phyloP scores from a whole-genome alignment of 2,888 invertebrate species.

The Rhingia campestris region DNA sequence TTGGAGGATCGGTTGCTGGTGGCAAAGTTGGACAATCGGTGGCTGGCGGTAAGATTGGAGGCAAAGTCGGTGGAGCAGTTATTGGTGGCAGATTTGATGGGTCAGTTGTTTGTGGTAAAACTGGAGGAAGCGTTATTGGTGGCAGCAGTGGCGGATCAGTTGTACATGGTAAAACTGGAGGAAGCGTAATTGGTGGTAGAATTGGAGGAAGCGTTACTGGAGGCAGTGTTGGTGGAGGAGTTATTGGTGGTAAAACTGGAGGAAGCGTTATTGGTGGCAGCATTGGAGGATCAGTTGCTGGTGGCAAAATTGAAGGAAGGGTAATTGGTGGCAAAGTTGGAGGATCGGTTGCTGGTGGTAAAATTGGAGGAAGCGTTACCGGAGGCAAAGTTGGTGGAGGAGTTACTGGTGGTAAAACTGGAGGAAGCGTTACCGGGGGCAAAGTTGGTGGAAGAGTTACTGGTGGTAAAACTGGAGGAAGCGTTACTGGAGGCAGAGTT shows the following conservation, averaged over 20 bases:
- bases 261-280: no score
- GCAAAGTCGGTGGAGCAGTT: neutral
- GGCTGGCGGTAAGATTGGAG: neutral
- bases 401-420: no score
- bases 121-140: conserved; percentile 5
- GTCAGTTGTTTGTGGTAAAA: neutral
- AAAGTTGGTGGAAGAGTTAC: no score
- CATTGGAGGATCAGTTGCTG: neutral
- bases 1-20: no score
- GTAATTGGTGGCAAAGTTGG: no score
- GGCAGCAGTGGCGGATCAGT: conserved; percentile 13
- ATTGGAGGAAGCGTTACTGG: neutral
- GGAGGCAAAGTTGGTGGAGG: neutral
- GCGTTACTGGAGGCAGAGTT: neutral
- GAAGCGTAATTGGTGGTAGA: neutral
- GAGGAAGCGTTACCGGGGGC: no score
- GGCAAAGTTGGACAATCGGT: neutral
- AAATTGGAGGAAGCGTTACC: no score
- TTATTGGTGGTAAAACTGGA: neutral
- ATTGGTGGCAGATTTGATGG: neutral
- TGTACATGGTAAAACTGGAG: neutral
- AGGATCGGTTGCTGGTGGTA: no score
- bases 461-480: no score
- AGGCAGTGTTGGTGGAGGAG: neutral
- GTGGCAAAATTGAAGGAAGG: neutral